A percentile compares a stretch with the other conserved stretches of the same genome.
Evolutionary conservation across 2,888 invertebrate species (phyloP).

Genomic region (Aspidapion aeneum): DNA sequence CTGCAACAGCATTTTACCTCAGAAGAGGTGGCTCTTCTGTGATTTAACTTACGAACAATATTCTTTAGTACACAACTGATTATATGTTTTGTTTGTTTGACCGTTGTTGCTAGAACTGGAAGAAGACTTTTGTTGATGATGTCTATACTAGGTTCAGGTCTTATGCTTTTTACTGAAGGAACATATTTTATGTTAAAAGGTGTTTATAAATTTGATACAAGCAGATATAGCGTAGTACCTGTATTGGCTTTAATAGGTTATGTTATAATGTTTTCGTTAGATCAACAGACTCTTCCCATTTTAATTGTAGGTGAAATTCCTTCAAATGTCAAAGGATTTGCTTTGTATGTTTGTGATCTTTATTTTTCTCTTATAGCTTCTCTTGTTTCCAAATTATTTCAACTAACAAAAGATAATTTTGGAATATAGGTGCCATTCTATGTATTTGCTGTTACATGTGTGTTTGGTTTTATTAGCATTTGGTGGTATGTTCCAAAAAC

Average conservation of each 20-base stretch:
- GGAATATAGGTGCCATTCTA: conserved; percentile 63
- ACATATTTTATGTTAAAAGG: conserved; percentile 48
- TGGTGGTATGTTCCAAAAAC: conserved; percentile 62
- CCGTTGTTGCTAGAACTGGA: conserved; percentile 56
- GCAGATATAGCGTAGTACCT: conserved; percentile 45
- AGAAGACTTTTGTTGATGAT: conserved; percentile 51
- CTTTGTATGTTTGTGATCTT: conserved; percentile 53
- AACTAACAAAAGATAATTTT: conserved; percentile 52
- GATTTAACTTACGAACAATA: too few species aligned
- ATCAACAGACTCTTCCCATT: conserved; percentile 52
- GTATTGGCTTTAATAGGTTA: conserved; percentile 49
- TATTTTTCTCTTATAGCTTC: conserved; percentile 50
- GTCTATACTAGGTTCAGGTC: conserved; percentile 45
- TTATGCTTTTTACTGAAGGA: conserved; percentile 38
- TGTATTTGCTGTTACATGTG: conserved; percentile 58
- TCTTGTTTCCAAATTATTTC: conserved; percentile 49
- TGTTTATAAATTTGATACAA: conserved; percentile 39
- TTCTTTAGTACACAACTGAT: too few species aligned
- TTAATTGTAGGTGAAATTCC: conserved; percentile 54
- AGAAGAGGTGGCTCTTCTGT: too few species aligned
- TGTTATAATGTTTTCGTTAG: conserved; percentile 52
- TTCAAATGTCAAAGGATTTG: conserved; percentile 50
- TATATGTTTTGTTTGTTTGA: conserved; percentile 45
- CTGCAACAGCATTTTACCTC: too few species aligned
- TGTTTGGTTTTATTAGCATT: conserved; percentile 59